phyloP scores from a whole-genome alignment of 2,797 vertebrate species.

The Sciaenops ocellatus region DNA sequence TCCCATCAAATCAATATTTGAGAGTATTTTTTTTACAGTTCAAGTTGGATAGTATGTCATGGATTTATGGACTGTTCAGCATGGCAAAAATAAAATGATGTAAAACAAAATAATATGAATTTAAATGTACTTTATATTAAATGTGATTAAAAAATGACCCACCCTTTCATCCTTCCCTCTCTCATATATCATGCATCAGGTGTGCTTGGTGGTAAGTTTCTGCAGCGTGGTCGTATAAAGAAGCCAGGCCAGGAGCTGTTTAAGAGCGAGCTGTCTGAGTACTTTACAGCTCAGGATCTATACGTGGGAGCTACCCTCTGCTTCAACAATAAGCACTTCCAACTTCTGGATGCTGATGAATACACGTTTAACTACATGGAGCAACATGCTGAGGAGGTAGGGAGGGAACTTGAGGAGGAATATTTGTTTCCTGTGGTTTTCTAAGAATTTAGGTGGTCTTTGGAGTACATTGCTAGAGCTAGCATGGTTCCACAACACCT shows the following conservation, averaged over 20 bases:
- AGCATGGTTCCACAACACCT: not conserved
- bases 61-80: constrained; percentile 10
- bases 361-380: constrained; percentile 94
- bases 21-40: constrained; percentile 3
- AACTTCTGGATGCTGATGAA: constrained; percentile 90
- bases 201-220: constrained; percentile 88
- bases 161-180: not conserved
- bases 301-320: constrained; percentile 89
- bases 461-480: not conserved
- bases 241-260: constrained; percentile 92
- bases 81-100: not conserved
- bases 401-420: not conserved
- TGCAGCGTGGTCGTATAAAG: constrained; percentile 89
- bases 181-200: constrained; percentile 79
- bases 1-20: constrained; percentile 20
- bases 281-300: constrained; percentile 88
- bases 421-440: not conserved
- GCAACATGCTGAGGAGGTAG: constrained; percentile 89
- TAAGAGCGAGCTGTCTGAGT: constrained; percentile 89
- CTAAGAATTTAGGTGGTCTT: not conserved
- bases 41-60: not conserved
- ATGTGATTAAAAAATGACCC: not conserved
- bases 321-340: constrained; percentile 87
- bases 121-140: not conserved
- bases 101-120: not conserved